A percentile compares a stretch with the other conserved stretches of the same genome.
phyloP scores from a whole-genome alignment of 2,113 vertebrate genomes.

The Tragulus kanchil region DNA sequence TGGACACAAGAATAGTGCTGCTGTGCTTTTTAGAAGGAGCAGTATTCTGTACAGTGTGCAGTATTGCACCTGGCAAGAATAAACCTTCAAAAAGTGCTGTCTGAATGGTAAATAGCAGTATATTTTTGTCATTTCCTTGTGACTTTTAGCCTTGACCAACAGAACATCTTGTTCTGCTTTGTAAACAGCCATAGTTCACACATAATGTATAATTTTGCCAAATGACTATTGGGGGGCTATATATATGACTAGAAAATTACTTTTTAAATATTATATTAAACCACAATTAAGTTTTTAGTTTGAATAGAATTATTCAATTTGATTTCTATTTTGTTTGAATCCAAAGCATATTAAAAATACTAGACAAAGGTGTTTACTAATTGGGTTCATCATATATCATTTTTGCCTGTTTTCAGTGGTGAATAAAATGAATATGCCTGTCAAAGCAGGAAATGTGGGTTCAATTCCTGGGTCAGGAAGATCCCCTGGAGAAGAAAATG shows the following conservation, averaged over 20 bases:
- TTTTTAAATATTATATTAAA: slow-evolving; percentile 21
- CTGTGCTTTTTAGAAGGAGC: neutral
- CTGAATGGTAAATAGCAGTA: neutral
- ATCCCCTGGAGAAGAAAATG: no score
- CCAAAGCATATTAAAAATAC: slow-evolving; percentile 54
- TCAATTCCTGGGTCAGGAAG: no score
- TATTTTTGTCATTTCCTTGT: neutral
- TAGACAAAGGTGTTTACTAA: slow-evolving; percentile 62
- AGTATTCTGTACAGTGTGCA: neutral
- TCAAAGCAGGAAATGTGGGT: no score
- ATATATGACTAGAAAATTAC: slow-evolving; percentile 7
- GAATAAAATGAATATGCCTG: no score
- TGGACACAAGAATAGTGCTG: neutral
- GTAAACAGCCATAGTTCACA: neutral
- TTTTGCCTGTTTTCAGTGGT: neutral
- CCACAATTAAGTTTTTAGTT: neutral
- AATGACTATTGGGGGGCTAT: neutral
- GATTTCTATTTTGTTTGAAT: slow-evolving; percentile 68
- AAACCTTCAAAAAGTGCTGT: neutral
- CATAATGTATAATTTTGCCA: slow-evolving; percentile 39
- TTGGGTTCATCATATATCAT: slow-evolving; percentile 45
- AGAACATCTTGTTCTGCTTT: neutral
- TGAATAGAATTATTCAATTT: slow-evolving; percentile 1
- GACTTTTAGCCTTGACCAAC: neutral
- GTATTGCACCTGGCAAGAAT: neutral